phyloP scores from a whole-genome alignment of 2,113 vertebrate genomes.

The Orcinus orca region DNA sequence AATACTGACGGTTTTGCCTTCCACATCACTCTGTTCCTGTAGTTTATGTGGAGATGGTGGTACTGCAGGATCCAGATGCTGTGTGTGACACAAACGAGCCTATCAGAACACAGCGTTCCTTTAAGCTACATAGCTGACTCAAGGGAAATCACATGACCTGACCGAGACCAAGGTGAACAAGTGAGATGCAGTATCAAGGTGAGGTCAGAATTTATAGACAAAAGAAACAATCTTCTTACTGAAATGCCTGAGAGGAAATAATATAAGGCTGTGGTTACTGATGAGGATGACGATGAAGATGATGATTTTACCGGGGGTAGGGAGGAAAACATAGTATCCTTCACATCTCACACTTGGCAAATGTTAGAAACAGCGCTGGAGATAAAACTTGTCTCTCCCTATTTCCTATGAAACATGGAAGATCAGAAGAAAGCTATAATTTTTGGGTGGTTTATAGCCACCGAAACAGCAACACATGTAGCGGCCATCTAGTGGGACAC shows the following conservation, averaged over 20 bases:
- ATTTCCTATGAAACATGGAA: neutral
- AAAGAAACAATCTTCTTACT: neutral
- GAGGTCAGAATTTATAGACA: neutral
- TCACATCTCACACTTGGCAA: neutral
- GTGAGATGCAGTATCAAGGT: neutral
- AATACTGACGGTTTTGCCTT: neutral
- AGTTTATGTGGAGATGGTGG: neutral
- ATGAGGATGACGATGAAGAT: neutral
- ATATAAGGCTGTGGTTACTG: neutral
- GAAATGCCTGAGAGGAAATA: neutral
- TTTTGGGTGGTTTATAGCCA: neutral
- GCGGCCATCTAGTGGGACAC: neutral
- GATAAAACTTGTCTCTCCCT: neutral
- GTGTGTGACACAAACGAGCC: neutral
- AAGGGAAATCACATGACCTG: neutral
- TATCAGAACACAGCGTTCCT: neutral
- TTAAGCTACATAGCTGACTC: neutral
- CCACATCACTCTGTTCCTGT: neutral
- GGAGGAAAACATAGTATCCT: neutral
- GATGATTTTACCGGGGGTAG: neutral
- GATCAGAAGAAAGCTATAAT: neutral
- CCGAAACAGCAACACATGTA: neutral
- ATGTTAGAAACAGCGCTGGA: neutral
- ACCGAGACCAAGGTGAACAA: neutral
- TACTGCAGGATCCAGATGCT: neutral